Percentiles rank a stretch among this genome's conserved stretches.
Conservation (phyloP, 2,113 vertebrate genomes). For the Cryptomyrus ogoouensis region DNA sequence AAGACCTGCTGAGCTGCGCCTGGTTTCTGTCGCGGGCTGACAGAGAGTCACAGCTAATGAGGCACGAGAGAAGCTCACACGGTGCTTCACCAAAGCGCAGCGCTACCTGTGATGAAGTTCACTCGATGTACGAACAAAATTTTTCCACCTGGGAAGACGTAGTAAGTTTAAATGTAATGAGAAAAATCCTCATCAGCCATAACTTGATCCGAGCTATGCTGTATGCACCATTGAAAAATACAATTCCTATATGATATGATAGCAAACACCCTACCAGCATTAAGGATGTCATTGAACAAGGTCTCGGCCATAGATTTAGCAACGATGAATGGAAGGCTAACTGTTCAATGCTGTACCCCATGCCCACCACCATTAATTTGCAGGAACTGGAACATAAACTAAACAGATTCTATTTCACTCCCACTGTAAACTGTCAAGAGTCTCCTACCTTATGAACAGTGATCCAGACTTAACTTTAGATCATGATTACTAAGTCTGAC, state of each 20-base stretch:
- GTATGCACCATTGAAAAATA: neutral
- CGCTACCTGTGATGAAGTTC: neutral
- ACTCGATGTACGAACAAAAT: neutral
- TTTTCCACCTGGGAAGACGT: neutral
- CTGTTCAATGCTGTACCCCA: neutral
- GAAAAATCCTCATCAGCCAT: neutral
- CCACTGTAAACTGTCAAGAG: neutral
- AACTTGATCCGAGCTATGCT: neutral
- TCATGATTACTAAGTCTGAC: neutral
- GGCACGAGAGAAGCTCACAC: neutral
- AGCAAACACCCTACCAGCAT: neutral
- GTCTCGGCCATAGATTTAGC: neutral
- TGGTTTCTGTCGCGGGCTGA: neutral
- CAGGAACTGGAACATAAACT: neutral
- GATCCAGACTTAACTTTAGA: neutral
- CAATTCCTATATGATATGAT: neutral
- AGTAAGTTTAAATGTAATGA: neutral
- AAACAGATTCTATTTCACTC: neutral
- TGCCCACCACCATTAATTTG: neutral
- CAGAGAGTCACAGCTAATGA: neutral
- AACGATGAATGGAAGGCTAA: neutral
- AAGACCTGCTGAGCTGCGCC: neutral
- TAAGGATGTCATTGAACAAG: neutral
- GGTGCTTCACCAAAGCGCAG: neutral
- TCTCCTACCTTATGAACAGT: neutral